These are phyloP conservation scores for Gambelia wislizenii DNA, from an alignment of 2,797 vertebrate species.

Conservation along the genomic window DNA sequence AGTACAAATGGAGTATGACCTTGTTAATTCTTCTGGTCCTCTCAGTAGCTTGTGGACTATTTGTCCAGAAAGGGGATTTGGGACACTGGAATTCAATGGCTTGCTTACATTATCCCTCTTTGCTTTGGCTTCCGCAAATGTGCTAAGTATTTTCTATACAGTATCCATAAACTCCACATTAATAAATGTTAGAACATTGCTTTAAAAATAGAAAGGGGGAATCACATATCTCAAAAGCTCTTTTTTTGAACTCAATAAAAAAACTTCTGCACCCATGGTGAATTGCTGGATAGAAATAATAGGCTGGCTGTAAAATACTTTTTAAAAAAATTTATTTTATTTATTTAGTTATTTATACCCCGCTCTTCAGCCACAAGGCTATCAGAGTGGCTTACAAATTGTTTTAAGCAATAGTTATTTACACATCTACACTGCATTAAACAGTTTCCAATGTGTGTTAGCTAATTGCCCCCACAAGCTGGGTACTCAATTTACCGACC, in stretches of 20 bases:
- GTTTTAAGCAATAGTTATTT: too few species aligned
- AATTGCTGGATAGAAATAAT: neutral
- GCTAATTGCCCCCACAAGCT: too few species aligned
- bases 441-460: too few species aligned
- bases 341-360: too few species aligned
- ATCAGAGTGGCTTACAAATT: too few species aligned
- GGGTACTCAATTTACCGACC: too few species aligned
- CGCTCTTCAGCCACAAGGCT: too few species aligned
- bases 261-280: neutral
- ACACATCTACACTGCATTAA: too few species aligned
- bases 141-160: neutral
- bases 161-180: neutral
- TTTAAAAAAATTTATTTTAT: too few species aligned
- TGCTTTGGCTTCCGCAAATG: neutral
- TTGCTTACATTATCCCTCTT: neutral
- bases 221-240: neutral
- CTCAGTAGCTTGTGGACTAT: neutral
- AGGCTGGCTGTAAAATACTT: neutral
- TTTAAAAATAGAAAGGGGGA: neutral
- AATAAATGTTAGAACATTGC: neutral
- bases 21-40: neutral
- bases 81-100: neutral
- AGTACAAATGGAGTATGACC: neutral
- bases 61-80: neutral
- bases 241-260: neutral